These are phyloP conservation scores for Probosciger aterrimus DNA, from an alignment of 2,113 vertebrate species.

Conservation along the genomic window DNA sequence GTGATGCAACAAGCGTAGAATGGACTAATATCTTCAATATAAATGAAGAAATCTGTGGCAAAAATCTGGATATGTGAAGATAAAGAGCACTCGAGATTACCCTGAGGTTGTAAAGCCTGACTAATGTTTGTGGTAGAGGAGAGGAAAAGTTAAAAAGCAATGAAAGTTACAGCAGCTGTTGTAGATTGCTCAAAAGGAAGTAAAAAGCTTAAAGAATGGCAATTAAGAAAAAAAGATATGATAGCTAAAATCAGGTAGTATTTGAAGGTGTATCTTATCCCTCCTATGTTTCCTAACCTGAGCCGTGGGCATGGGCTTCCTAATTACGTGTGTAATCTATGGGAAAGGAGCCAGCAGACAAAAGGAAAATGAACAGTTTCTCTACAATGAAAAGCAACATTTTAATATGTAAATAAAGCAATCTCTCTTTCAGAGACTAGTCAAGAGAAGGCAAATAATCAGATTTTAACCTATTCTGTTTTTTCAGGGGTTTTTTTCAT, in stretches of 20 bases:
- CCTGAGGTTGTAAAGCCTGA: not conserved
- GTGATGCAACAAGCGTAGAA: not conserved
- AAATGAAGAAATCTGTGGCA: not conserved
- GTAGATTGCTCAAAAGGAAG: not conserved
- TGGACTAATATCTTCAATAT: not conserved
- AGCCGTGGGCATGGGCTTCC: not conserved
- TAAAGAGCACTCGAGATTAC: not conserved
- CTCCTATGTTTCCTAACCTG: not conserved
- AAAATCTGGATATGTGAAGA: not conserved
- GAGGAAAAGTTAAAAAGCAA: conserved; percentile 29
- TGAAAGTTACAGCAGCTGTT: conserved; percentile 18
- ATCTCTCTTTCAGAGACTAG: not conserved
- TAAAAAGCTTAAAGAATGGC: conserved; percentile 22
- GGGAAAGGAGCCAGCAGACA: not conserved
- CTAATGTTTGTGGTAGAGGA: not conserved
- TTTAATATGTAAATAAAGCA: not conserved
- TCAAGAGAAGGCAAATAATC: not conserved
- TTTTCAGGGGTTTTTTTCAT: not conserved
- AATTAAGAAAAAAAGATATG: not conserved
- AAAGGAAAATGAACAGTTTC: not conserved
- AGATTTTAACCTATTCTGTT: not conserved
- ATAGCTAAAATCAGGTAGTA: not conserved
- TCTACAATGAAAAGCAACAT: not conserved
- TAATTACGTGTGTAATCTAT: not conserved
- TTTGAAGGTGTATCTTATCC: not conserved